A percentile compares a stretch with the other conserved stretches of the same genome.
Conservation (phyloP, 1,140 invertebrate species). For the Calycopis cecrops region DNA sequence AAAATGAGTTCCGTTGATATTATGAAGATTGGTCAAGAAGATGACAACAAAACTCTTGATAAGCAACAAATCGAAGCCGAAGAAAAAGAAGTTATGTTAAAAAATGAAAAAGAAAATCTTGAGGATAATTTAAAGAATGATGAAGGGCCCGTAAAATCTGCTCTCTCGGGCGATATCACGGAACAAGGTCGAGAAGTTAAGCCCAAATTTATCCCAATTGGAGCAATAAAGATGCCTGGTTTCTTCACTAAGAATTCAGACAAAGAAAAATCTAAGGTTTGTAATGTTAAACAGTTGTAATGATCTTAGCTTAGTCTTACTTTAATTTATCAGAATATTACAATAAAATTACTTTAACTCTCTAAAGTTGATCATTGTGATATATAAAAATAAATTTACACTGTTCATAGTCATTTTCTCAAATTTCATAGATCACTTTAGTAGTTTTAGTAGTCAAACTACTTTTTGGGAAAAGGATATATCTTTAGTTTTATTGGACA, state of each 20-base stretch:
- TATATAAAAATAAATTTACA: neutral
- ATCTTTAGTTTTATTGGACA: neutral
- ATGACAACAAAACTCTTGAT: slow-evolving; percentile 78
- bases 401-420: no score
- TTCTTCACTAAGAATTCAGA: slow-evolving; percentile 86
- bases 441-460: no score
- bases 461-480: neutral
- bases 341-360: no score
- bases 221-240: slow-evolving; percentile 88
- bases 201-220: slow-evolving; percentile 87
- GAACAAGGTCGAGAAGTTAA: slow-evolving; percentile 83
- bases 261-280: slow-evolving; percentile 76
- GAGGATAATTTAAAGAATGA: slow-evolving; percentile 64
- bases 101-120: slow-evolving; percentile 75
- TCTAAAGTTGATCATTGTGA: no score
- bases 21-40: slow-evolving; percentile 54
- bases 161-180: slow-evolving; percentile 73
- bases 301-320: no score
- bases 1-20: slow-evolving; percentile 55
- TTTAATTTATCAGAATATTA: no score
- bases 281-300: neutral
- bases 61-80: slow-evolving; percentile 84
- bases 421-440: no score
- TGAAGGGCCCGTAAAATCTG: slow-evolving; percentile 74
- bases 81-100: slow-evolving; percentile 83